These are phyloP conservation scores for Amazona ochrocephala DNA, from an alignment of 2,797 vertebrate species.

Conservation along the genomic window DNA sequence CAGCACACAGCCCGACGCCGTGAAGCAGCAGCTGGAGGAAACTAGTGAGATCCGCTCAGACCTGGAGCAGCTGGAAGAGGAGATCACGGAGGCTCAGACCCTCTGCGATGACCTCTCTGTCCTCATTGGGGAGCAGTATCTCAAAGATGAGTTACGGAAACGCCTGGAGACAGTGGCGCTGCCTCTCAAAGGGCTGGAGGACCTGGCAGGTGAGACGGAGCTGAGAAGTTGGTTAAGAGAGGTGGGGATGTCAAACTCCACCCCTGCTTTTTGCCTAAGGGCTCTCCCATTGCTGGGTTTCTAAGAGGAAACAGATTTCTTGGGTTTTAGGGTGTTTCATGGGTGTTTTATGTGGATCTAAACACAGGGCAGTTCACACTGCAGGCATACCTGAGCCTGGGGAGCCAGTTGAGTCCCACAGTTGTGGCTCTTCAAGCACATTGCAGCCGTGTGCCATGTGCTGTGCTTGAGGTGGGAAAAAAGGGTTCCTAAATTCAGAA, in stretches of 20 bases:
- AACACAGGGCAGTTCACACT: background rate
- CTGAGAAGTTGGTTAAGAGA: background rate
- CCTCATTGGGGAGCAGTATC: slow-evolving; percentile 94
- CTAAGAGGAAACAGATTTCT: background rate
- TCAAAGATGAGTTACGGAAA: slow-evolving; percentile 94
- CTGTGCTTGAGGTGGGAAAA: background rate
- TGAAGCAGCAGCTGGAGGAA: slow-evolving; percentile 91
- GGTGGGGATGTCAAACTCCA: accelerated
- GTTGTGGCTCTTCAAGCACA: background rate
- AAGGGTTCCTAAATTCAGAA: background rate
- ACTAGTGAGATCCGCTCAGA: slow-evolving; percentile 94
- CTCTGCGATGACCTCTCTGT: slow-evolving; percentile 89
- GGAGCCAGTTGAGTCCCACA: background rate
- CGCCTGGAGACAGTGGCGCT: slow-evolving; percentile 89
- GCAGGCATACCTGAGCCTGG: background rate
- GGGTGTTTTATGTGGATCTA: background rate
- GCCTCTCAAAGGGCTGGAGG: slow-evolving; percentile 92
- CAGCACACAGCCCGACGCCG: slow-evolving; percentile 91
- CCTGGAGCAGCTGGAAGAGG: slow-evolving; percentile 85
- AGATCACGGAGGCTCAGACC: slow-evolving; percentile 86
- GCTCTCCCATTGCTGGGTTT: background rate
- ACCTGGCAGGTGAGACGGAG: slow-evolving; percentile 87
- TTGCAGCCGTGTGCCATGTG: accelerated
- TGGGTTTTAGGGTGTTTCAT: background rate
- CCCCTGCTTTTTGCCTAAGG: background rate